Evolutionary conservation across 2,888 invertebrate genomes (phyloP), one percentile per base, ranked within the genome.

Genomic region (Tolmerus cingulatus): DNA sequence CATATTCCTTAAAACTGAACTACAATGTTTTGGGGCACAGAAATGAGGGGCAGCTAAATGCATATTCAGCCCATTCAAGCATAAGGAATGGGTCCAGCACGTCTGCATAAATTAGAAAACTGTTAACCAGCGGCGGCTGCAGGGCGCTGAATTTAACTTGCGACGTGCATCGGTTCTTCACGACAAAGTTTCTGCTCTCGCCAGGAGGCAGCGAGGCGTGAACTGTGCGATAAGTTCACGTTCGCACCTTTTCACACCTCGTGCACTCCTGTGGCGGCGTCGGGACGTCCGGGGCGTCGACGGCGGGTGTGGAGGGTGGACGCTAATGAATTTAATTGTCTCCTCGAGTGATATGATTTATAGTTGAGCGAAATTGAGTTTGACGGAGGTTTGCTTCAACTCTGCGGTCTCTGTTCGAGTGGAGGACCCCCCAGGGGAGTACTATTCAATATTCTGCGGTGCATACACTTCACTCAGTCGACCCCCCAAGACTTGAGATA

Each of bases 381-480:
- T 57, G 82, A 81, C 81, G 51, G 51, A n/a, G 51, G 9, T 37
- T 81, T n/a, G 66, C 51, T 51, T n/a, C 51, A 51, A 19, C 16
- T n/a, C 16, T 81, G 51, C 40, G 57, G 57, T 37, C 23, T 16
- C 43, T n/a, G 7, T 51, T 2, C 34, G 23, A 23, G 34, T 4
- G 46, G 66, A 3, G 27, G 27, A 19, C 8, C 66, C 66, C 66
- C 23, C 66, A 51, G 66, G 82, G 51, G 55, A 37, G 37, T 19
- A 82, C 57, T 82, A 82, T 82, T 82, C 82, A 82, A 66, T 82
- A 82, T 82, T 82, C 82, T 57, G 82, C 40, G 82, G 51, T 82
- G 82, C 82, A 66, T 37, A 78, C 43, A 43, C 30, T 34, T 16
- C 74, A 27, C 16, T 14, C 7, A 16, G 19, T 5, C 30, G 27